Evolutionary conservation across 2,113 vertebrate genomes (phyloP), one percentile per base, ranked within the genome.

Genomic region (Aspidoscelis tigris): DNA sequence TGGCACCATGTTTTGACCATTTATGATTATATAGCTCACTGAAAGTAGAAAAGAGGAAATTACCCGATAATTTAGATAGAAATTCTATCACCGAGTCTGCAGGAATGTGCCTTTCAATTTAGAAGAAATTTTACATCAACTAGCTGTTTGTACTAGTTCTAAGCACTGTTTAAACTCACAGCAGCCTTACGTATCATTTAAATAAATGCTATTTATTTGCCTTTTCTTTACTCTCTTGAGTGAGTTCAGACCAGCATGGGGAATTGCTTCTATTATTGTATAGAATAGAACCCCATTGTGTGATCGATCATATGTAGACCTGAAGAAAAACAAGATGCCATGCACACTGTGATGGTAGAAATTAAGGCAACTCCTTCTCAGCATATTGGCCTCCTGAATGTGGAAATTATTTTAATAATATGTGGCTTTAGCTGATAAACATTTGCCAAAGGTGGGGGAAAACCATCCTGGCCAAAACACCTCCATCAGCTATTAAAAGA

Each of bases 1-100:
- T 75, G 82, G 76, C 75, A 86, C 85, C 93, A 78, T 87, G 77
- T 93, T 94, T 95, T 94, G 91, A 91, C 84, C 88, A 73, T 0
- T 5, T 87, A 85, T 92, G 89, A 95, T 95, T 93, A 94, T 83
- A 92, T 80, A 91, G 87, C 72, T 89, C 88, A 90, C 89, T 26
- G 65, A 90, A 78, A 94, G 73, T 24, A 18, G 73, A 33, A 33
- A 33, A 33, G 33, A 90, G 89, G 93, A 96, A 94, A 93, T 94
- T 92, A 82, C 91, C 87, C 20, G 26, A 84, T 92, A 93, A 93
- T 95, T 94, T 93, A 91, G 85, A 81, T 91, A 89, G 86, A 88
- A 92, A 91, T 87, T 92, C 88, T 84, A 39, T 90, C 90, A 91
- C 1, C 39, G 91, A 93, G 53, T 39, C 85, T 89, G 77, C 70